These are phyloP conservation scores for Egretta garzetta DNA, from an alignment of 2,113 vertebrate genomes.

Conservation along the genomic window DNA sequence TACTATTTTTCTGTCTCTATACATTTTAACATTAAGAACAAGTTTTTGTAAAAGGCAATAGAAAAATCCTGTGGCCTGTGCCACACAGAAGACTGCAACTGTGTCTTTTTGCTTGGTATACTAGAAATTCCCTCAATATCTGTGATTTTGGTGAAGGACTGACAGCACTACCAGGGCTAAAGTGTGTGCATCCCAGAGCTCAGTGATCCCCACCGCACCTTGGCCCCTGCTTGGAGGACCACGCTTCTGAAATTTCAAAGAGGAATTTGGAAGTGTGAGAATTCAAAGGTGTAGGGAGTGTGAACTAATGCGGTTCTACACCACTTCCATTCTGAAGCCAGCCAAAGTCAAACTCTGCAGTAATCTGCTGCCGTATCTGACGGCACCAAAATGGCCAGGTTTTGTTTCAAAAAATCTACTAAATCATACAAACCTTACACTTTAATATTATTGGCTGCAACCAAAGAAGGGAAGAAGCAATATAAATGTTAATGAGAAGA, in stretches of 20 bases:
- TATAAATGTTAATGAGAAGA: constrained; percentile 82
- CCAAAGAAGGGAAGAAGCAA: constrained; percentile 69
- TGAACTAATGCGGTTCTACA: neutral
- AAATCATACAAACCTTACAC: neutral
- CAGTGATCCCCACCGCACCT: neutral
- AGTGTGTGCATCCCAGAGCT: neutral
- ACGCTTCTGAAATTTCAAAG: neutral
- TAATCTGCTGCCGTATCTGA: neutral
- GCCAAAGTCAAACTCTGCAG: neutral
- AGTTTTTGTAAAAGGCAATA: neutral
- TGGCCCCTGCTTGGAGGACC: neutral
- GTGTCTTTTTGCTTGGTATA: neutral
- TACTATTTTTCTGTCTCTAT: neutral
- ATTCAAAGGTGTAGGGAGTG: neutral
- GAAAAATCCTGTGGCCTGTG: neutral
- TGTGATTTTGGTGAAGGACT: neutral
- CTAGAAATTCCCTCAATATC: neutral
- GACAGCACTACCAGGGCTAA: neutral
- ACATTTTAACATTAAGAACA: neutral
- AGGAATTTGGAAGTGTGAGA: neutral
- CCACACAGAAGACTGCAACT: neutral
- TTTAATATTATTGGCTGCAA: constrained; percentile 18
- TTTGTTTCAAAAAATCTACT: constrained; percentile 39
- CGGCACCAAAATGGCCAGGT: neutral
- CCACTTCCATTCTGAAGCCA: neutral